Conservation (phyloP, 2,797 vertebrate species). For the Sus cebifrons region DNA sequence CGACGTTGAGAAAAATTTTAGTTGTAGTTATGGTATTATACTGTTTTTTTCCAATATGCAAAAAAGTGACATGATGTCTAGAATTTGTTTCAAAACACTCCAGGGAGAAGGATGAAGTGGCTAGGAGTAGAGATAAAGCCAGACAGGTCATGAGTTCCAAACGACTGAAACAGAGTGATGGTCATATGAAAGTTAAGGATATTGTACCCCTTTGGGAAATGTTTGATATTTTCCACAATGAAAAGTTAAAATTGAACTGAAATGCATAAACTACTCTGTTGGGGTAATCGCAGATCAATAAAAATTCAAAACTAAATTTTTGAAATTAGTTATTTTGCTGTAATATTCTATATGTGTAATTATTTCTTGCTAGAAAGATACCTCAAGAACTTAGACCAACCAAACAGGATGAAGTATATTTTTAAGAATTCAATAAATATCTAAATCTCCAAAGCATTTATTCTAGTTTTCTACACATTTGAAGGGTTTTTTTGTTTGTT, state of each 20-base stretch:
- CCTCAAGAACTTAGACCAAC: constrained; percentile 34
- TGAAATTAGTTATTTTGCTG: constrained; percentile 3
- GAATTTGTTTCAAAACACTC: constrained; percentile 2
- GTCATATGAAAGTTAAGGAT: neutral
- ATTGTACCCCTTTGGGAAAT: neutral
- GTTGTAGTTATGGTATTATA: neutral
- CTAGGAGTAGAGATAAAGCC: neutral
- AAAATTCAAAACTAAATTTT: neutral
- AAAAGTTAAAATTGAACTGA: constrained; percentile 46
- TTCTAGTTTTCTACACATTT: neutral
- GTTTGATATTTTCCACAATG: neutral
- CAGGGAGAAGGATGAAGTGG: neutral
- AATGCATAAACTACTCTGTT: neutral
- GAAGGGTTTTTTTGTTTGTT: neutral
- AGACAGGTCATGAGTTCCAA: neutral
- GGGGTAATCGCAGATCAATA: neutral
- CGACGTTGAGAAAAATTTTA: neutral
- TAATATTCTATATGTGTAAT: constrained; percentile 4
- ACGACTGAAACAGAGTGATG: neutral
- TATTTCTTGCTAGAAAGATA: neutral
- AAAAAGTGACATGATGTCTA: neutral
- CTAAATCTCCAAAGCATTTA: constrained; percentile 8
- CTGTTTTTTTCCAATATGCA: neutral
- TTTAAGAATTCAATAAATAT: constrained; percentile 46
- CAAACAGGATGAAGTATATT: neutral